Evolutionary conservation across 2,797 vertebrate species (phyloP), one percentile per base, ranked within the genome.

Genomic region (Echiichthys vipera): DNA sequence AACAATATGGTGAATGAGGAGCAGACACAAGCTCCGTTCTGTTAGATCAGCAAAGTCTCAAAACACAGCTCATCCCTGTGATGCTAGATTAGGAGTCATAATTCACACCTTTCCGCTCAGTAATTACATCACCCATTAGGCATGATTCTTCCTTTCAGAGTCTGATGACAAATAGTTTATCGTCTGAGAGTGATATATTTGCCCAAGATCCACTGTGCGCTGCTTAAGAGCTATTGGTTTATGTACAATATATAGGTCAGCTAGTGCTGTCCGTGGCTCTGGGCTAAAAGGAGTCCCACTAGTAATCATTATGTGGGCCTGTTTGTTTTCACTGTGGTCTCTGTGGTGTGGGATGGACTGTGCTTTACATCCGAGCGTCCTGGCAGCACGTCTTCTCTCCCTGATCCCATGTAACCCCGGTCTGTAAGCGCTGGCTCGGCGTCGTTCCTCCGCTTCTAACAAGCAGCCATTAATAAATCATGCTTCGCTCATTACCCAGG

Each of bases 381-480:
- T 69, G 61, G 79, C 75, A 74, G 70, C 64, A 50, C 18, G 18
- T 78, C 72, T 59, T 39, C 77, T 84, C 62, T 70, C 66, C 63
- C 66, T 87, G 87, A 91, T 87, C 89, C 89, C 29, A 1, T 14
- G 65, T 71, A 64, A 84, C 85, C 88, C 62, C 50, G 15, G 63
- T 68, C 65, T 84, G 85, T 84, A 74, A 75, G 75, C 40, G 25
- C 65, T 32, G 79, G 24, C 49, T 74, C 64, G 10, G 77, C 71
- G 69, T 76, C 34, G 25, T 69, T 74, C 74, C 64, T 84, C 64
- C 59, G 55, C 84, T 69, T 85, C 77, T 88, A 91, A 91, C 83
- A 86, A 84, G 86, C 61, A 54, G 40, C 65, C 88, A 89, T 93
- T 89, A 92, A 94, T 93, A 92, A 93, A 92, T 93, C 86, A 92